Conservation (phyloP, 2,113 vertebrate species). For the Rhinolophus ferrumequinum region DNA sequence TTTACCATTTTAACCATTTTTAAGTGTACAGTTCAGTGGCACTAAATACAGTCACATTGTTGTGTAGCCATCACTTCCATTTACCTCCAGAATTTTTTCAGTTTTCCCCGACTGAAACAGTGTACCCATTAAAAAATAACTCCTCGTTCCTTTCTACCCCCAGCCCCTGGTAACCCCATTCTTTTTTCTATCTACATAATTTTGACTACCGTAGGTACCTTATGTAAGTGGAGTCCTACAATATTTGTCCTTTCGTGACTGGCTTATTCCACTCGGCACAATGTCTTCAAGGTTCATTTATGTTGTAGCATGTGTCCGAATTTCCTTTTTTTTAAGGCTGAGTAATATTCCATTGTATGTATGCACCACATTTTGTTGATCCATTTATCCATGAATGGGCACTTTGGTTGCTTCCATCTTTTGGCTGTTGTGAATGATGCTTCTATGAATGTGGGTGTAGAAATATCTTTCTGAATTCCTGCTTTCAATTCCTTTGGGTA, state of each 20-base stretch:
- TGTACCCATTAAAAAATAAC: background rate
- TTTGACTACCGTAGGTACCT: background rate
- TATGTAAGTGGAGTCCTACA: background rate
- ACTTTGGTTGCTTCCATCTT: background rate
- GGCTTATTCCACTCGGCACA: background rate
- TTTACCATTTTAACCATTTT: background rate
- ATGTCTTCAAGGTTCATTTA: background rate
- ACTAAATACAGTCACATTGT: background rate
- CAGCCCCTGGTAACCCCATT: background rate
- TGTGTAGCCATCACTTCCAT: background rate
- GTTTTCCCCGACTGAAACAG: background rate
- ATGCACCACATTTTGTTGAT: background rate
- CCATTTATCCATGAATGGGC: background rate
- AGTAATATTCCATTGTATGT: background rate
- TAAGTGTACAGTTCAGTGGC: background rate
- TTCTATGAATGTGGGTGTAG: background rate
- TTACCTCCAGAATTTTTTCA: background rate
- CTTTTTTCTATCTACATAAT: background rate
- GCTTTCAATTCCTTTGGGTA: background rate
- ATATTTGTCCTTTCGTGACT: background rate
- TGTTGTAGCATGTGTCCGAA: background rate
- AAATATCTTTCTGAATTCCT: background rate
- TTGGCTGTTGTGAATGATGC: background rate
- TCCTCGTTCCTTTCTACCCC: background rate
- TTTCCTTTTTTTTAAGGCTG: background rate